Base-by-base conservation (phyloP, 2,888 invertebrate genomes). In the Rhingia rostrata region DNA sequence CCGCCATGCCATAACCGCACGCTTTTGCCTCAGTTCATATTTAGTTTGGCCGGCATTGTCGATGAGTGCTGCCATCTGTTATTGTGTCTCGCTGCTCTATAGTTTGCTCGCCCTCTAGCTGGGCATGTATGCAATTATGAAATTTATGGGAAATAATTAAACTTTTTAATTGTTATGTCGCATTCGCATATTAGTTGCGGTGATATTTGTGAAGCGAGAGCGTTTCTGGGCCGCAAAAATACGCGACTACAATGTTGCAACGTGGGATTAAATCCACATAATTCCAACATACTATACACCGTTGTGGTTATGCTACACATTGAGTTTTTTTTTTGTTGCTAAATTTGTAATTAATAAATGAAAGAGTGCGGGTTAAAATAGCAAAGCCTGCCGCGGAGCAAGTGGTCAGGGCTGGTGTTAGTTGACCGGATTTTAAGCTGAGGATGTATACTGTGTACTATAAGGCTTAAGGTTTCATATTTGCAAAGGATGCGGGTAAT, bases 61-160 rank as follows among this genome's bases (percentile, higher is more conserved):
- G 54, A 49, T 74, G 80, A 66, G 80, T 74, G 84, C 70, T 80
- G 80, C 84, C 84, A 84, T 79, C 83, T 83, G 83, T 80, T 80
- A 80, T 74, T 58, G 47, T 70, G 22, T 43, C 22, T 22, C 22
- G 14, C 49, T 33, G 66, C 33, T 12, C n/a, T n/a, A 30, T 41
- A 10, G 33, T 14, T 67, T 60, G 9, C 37, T 4, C 30, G 5
- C 32, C 4, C 49, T 7, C 12, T 14, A 30, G n/a, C 37, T 30
- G 64, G 32, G 9, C 12, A 33, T 30, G 30, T n/a, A 32, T 41
- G 64, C 82, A 70, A 73, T 79, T 79, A 79, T 83, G 58, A 83
- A 79, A 83, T 79, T 83, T 83, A 73, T 79, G 83, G 58, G 73
- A 84, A 80, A 84, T 80, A 80, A 74, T 70, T 74, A 74, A 66